Evolutionary conservation across 2,888 invertebrate genomes (phyloP).

Genomic region (Eurois occulta): DNA sequence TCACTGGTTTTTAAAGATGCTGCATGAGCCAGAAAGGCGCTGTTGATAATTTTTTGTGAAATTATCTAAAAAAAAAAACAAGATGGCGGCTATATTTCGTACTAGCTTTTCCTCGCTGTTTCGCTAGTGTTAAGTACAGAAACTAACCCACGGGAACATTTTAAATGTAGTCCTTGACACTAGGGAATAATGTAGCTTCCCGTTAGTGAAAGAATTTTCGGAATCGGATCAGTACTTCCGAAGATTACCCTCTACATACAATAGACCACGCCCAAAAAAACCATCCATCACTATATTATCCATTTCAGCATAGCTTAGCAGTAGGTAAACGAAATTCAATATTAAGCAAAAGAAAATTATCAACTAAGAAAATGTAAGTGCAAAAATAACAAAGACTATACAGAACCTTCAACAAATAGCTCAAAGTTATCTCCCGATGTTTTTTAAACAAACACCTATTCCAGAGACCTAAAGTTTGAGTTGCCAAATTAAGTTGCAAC

Average conservation of each 20-base stretch:
- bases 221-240: too few species aligned
- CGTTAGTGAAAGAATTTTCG: neutral
- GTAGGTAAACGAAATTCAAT: neutral
- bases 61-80: neutral
- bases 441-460: constrained; percentile 66
- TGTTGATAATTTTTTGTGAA: neutral
- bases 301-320: neutral
- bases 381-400: neutral
- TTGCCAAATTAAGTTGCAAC: constrained; percentile 66
- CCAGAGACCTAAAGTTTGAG: constrained; percentile 61
- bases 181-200: neutral
- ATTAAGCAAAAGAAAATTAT: too few species aligned
- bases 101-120: neutral
- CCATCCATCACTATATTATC: neutral
- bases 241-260: too few species aligned
- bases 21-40: too few species aligned
- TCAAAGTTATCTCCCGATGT: constrained; percentile 11
- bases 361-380: neutral
- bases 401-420: constrained; percentile 41
- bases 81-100: neutral
- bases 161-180: neutral
- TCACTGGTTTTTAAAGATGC: neutral
- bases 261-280: neutral
- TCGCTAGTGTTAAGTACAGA: too few species aligned
- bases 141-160: too few species aligned